These are phyloP conservation scores for Apteryx owenii DNA, from an alignment of 2,113 vertebrate genomes.

Conservation along the genomic window DNA sequence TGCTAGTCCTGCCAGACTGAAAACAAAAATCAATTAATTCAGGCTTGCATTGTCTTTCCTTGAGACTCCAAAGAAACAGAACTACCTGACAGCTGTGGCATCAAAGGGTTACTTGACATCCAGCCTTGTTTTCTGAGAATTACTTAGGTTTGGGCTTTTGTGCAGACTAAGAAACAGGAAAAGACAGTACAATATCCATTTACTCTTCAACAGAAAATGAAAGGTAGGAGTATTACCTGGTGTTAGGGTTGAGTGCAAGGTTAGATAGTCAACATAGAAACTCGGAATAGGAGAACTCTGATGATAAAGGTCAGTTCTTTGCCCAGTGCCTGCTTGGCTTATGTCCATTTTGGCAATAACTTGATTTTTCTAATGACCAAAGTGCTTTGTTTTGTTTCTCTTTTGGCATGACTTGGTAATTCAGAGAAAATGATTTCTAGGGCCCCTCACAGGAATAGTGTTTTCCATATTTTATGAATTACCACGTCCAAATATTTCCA, in stretches of 20 bases:
- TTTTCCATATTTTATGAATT: not conserved
- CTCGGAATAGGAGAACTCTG: not conserved
- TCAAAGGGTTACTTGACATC: not conserved
- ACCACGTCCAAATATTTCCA: not conserved
- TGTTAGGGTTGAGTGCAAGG: not conserved
- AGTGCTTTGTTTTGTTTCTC: not conserved
- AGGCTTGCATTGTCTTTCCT: not conserved
- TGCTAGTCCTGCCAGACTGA: conserved; percentile 63
- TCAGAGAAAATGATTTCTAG: not conserved
- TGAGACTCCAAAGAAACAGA: not conserved
- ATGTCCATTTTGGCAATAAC: not conserved
- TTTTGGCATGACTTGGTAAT: not conserved
- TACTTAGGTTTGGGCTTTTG: not conserved
- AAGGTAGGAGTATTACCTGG: not conserved
- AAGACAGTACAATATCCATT: not conserved
- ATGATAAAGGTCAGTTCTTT: not conserved
- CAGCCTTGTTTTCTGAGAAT: not conserved
- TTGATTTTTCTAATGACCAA: not conserved
- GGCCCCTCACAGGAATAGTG: not conserved
- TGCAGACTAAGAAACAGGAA: not conserved
- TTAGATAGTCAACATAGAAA: not conserved
- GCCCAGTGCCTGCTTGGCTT: not conserved
- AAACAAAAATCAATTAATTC: not conserved
- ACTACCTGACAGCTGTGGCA: not conserved
- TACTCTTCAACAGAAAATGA: not conserved